phyloP scores from a whole-genome alignment of 92 coral and sea anemone species.

The Phenganax subtilis region DNA sequence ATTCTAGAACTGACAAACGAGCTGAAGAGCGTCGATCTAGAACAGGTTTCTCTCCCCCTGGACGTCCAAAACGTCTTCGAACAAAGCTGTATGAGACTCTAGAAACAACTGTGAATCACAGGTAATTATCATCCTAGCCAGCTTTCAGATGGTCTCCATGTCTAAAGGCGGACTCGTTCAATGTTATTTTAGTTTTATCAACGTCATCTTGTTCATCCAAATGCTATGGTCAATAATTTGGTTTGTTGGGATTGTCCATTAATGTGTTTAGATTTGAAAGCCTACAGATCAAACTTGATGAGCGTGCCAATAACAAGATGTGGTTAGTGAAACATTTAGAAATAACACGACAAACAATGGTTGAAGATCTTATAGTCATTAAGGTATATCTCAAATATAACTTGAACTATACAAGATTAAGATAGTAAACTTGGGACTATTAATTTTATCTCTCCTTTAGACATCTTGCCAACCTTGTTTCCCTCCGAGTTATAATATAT shows the following conservation, averaged over 20 bases:
- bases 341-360: constrained; percentile 70
- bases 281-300: constrained; percentile 82
- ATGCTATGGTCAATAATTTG: no score
- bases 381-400: constrained; percentile 54
- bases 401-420: background rate
- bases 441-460: constrained; percentile 35
- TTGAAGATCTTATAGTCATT: constrained; percentile 82
- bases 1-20: constrained; percentile 72
- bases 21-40: constrained; percentile 58
- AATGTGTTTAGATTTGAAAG: constrained; percentile 70
- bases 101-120: constrained; percentile 61
- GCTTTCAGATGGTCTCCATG: no score
- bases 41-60: constrained; percentile 72
- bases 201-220: no score
- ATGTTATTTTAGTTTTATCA: no score
- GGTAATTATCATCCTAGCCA: constrained; percentile 38
- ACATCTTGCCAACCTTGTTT: constrained; percentile 84
- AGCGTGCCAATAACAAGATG: constrained; percentile 79
- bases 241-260: no score
- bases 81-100: constrained; percentile 58
- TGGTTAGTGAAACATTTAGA: constrained; percentile 95
- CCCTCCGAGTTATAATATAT: constrained; percentile 77
- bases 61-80: constrained; percentile 82
- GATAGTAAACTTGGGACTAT: background rate
- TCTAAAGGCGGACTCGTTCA: no score